Conservation (phyloP, 2,113 vertebrate species). For the Aegithalos caudatus region DNA sequence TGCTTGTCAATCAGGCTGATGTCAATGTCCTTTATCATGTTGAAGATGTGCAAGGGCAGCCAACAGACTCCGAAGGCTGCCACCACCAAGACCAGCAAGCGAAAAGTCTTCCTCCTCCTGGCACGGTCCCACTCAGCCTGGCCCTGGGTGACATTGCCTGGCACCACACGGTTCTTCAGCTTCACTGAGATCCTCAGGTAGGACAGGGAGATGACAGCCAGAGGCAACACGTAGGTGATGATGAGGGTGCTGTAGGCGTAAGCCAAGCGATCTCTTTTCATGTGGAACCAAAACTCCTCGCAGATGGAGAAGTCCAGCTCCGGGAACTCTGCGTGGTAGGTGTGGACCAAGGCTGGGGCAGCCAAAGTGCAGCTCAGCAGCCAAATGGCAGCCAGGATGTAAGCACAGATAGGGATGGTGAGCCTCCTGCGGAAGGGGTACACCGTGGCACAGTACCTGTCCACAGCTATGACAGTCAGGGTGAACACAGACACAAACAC, state of each 20-base stretch:
- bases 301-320: conserved; percentile 86
- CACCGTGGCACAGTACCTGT: conserved; percentile 79
- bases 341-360: conserved; percentile 74
- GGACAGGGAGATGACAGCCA: conserved; percentile 74
- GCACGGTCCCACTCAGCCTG: conserved; percentile 72
- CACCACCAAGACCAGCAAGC: conserved; percentile 80
- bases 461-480: conserved; percentile 77
- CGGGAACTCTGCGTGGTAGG: conserved; percentile 78
- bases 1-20: conserved; percentile 79
- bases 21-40: conserved; percentile 79
- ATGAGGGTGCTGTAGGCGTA: conserved; percentile 78
- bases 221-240: conserved; percentile 72
- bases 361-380: conserved; percentile 74
- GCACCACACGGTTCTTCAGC: conserved; percentile 81
- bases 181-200: conserved; percentile 78
- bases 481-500: conserved; percentile 80
- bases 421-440: conserved; percentile 81
- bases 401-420: conserved; percentile 74
- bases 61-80: conserved; percentile 74
- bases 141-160: conserved; percentile 72
- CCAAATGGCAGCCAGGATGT: conserved; percentile 78
- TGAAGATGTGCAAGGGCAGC: conserved; percentile 81
- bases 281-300: conserved; percentile 85
- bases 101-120: conserved; percentile 78
- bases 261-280: conserved; percentile 71